A percentile compares a stretch with the other conserved stretches of the same genome.
phyloP scores from a whole-genome alignment of 2,797 vertebrate genomes.

The Poecile montanus region DNA sequence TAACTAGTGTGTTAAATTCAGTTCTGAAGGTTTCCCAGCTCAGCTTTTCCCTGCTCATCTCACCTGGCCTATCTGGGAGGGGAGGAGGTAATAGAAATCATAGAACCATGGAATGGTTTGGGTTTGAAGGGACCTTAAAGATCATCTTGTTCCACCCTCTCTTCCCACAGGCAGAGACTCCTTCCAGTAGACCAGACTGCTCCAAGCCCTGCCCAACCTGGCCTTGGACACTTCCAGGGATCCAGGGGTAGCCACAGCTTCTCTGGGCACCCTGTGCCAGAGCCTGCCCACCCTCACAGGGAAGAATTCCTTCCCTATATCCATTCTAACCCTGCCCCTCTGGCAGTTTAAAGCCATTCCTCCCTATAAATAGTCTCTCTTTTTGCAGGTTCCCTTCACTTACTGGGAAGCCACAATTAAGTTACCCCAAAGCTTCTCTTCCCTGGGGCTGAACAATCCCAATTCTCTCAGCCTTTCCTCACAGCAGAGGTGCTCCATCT shows the following conservation, averaged over 20 bases:
- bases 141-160: too few relatives aligned
- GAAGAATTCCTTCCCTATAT: accelerated
- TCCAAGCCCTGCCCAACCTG: background rate
- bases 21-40: background rate
- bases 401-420: background rate
- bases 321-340: background rate
- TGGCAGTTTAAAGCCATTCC: background rate
- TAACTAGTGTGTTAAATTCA: background rate
- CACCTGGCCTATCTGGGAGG: background rate
- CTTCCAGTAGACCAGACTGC: accelerated
- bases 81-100: background rate
- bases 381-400: accelerated
- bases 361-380: background rate
- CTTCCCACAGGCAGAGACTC: background rate
- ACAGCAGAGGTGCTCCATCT: background rate
- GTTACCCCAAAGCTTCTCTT: background rate
- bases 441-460: background rate
- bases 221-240: too few relatives aligned
- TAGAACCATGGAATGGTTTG: background rate
- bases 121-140: background rate
- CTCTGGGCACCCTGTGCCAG: background rate
- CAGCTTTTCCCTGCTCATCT: background rate
- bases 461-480: background rate
- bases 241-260: background rate
- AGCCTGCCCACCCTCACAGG: accelerated